A percentile compares a stretch with the other conserved stretches of the same genome.
Evolutionary conservation across 2,888 invertebrate species (phyloP).

Genomic region (Metallyticus violacea): DNA sequence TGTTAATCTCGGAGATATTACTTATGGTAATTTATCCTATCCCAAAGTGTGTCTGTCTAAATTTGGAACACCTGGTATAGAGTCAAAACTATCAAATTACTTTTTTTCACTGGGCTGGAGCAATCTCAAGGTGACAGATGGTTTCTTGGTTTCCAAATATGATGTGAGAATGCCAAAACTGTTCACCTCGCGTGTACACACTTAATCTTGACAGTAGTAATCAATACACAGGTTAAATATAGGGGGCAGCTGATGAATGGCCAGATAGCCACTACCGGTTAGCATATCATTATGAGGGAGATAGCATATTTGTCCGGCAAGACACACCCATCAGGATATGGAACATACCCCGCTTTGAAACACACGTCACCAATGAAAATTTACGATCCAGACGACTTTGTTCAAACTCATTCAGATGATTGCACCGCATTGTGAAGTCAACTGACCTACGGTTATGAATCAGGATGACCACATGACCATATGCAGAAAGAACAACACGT

Average conservation of each 20-base stretch:
- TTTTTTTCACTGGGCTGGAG: too few species aligned
- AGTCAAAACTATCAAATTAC: too few species aligned
- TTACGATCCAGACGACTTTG: neutral
- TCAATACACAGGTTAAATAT: neutral
- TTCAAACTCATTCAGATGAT: neutral
- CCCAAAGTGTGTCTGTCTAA: too few species aligned
- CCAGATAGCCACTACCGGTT: neutral
- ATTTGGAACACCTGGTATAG: too few species aligned
- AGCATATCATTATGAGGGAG: neutral
- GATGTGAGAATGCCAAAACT: neutral
- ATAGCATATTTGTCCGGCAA: neutral
- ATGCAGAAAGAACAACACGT: neutral
- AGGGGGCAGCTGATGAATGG: neutral
- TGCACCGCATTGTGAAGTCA: neutral
- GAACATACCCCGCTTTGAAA: neutral
- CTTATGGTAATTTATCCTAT: too few species aligned
- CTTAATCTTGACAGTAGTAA: neutral
- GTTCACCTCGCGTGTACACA: neutral
- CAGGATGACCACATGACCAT: neutral
- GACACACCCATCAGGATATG: neutral
- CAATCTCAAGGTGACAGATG: too few species aligned
- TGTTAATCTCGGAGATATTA: too few species aligned
- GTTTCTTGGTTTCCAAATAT: neutral
- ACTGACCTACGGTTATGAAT: neutral
- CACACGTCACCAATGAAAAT: neutral